Evolutionary conservation across 2,888 invertebrate species (phyloP).

Genomic region (Argynnis bischoffii): DNA sequence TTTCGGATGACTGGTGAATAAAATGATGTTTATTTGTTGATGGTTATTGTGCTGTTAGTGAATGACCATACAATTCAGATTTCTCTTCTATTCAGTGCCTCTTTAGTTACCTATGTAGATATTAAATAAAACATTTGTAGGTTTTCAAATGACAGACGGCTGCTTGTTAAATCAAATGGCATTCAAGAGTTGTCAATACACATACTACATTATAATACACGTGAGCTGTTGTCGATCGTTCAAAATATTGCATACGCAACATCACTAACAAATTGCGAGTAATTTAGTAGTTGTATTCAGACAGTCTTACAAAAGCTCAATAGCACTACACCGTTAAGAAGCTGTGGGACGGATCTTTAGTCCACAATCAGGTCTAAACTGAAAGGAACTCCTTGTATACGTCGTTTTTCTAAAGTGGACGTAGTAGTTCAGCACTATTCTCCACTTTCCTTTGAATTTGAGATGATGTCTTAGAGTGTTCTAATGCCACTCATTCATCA

Average conservation of each 20-base stretch:
- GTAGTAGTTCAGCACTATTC: too few relatives aligned
- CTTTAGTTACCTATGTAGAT: conserved; percentile 12
- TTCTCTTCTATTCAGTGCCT: conserved; percentile 31
- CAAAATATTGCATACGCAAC: conserved; percentile 16
- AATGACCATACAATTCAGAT: conserved; percentile 25
- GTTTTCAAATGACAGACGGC: conserved; percentile 8
- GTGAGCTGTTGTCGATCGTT: not conserved
- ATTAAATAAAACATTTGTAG: conserved; percentile 12
- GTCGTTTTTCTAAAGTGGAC: too few relatives aligned
- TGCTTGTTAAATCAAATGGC: not conserved
- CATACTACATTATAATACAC: too few relatives aligned
- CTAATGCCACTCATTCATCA: too few relatives aligned
- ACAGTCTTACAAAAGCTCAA: conserved; percentile 1
- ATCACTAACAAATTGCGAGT: conserved; percentile 11
- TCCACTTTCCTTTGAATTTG: too few relatives aligned
- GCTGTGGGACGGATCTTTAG: not conserved
- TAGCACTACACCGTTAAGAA: conserved; percentile 8
- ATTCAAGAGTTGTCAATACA: conserved; percentile 15
- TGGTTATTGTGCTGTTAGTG: conserved; percentile 14
- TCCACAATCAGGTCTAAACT: too few relatives aligned
- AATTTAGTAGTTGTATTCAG: conserved; percentile 5
- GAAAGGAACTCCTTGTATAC: too few relatives aligned
- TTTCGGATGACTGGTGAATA: conserved; percentile 15
- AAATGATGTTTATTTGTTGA: conserved; percentile 18
- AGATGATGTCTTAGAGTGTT: too few relatives aligned